Conservation (phyloP, 1,140 invertebrate genomes). For the Holcopasites calliopsidis region DNA sequence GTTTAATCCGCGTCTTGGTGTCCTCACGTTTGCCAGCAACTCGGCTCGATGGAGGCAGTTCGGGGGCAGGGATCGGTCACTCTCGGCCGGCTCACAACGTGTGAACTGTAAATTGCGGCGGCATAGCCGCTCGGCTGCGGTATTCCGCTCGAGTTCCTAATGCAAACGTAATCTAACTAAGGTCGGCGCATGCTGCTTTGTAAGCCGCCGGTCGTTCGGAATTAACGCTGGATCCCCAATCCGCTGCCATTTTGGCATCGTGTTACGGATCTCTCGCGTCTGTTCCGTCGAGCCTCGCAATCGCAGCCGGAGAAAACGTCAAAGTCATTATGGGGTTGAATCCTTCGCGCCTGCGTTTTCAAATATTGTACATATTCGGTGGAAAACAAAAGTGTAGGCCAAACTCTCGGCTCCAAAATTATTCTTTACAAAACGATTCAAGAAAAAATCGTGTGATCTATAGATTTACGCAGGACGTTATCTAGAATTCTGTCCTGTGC, state of each 20-base stretch:
- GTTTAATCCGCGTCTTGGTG: not conserved
- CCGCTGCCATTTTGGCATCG: constrained; percentile 27
- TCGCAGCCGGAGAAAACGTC: too few relatives aligned
- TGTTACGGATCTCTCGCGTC: not conserved
- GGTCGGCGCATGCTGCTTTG: constrained; percentile 69
- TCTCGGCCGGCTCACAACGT: constrained; percentile 55
- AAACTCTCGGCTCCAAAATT: too few relatives aligned
- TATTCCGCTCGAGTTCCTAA: constrained; percentile 71
- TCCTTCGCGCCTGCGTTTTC: too few relatives aligned
- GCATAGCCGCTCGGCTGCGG: constrained; percentile 43
- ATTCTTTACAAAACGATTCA: too few relatives aligned
- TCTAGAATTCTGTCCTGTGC: too few relatives aligned
- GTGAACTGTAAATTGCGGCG: constrained; percentile 67
- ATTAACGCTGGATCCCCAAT: constrained; percentile 69
- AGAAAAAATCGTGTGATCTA: too few relatives aligned
- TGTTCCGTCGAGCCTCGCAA: not conserved
- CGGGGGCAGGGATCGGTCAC: constrained; percentile 44
- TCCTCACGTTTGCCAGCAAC: not conserved
- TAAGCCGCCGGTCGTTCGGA: constrained; percentile 64
- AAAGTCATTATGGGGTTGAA: too few relatives aligned
- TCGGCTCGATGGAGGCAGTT: not conserved
- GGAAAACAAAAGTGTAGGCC: too few relatives aligned
- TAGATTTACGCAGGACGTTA: too few relatives aligned
- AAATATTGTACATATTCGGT: too few relatives aligned
- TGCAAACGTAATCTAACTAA: constrained; percentile 73